Conservation (phyloP, 1,140 invertebrate species). For the Oncopodura yosiiana region DNA sequence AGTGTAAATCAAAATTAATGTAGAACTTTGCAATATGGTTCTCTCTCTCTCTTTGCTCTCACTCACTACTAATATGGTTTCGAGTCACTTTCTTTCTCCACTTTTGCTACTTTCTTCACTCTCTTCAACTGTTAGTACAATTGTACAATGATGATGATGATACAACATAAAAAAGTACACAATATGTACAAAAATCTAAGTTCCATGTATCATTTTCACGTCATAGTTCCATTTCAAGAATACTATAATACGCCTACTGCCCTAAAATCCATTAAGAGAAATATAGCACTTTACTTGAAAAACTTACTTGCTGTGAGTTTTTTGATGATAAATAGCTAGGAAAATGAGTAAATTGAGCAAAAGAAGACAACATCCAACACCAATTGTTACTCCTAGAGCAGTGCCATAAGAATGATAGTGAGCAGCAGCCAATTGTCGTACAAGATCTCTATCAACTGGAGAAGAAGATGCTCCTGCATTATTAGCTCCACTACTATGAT, state of each 20-base stretch:
- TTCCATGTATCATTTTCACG: too few species aligned
- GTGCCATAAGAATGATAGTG: constrained; percentile 61
- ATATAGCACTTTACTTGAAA: background rate
- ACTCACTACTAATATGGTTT: too few species aligned
- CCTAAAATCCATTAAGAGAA: background rate
- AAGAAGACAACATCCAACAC: constrained; percentile 73
- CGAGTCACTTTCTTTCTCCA: too few species aligned
- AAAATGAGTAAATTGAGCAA: constrained; percentile 79
- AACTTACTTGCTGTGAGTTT: constrained; percentile 33
- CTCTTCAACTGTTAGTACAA: too few species aligned
- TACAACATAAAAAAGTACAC: too few species aligned
- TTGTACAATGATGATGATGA: too few species aligned
- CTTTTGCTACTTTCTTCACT: too few species aligned
- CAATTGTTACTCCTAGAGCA: constrained; percentile 76
- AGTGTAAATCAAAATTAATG: too few species aligned
- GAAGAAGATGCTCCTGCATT: constrained; percentile 42
- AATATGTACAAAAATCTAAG: too few species aligned
- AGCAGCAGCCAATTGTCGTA: constrained; percentile 41
- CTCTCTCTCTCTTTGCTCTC: too few species aligned
- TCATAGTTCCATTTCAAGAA: background rate
- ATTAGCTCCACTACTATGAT: constrained; percentile 58
- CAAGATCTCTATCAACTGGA: constrained; percentile 49
- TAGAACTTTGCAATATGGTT: too few species aligned
- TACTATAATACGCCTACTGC: background rate
- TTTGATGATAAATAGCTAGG: constrained; percentile 74